Base-by-base conservation (phyloP, 2,113 vertebrate species). In the Otolemur garnettii region DNA sequence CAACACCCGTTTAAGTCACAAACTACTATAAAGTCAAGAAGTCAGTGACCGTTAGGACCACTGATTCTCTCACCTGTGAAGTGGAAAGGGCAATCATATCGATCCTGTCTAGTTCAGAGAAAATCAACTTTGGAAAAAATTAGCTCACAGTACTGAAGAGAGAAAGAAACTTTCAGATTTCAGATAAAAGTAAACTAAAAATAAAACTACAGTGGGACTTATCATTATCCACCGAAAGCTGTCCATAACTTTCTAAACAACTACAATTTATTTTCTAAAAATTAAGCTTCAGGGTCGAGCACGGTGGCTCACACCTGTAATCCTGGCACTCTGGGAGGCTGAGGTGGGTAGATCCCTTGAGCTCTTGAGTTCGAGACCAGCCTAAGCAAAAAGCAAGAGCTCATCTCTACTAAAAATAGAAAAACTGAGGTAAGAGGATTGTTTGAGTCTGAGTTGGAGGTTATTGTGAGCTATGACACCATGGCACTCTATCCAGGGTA, bases 1-100 rank as follows among this genome's bases (percentile, higher is more conserved):
- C 10, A 94, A 85, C 57, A 28, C 18, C 55, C 33, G 13, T 4
- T 28, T 53, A 95, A 77, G 4, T 91, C n/a, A 60, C 30, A 57
- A 45, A 62, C 17, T 78, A 28, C 55, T 68, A 0, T 64, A 42
- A 85, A 4, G 30, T 88, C 45, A 89, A 64, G 30, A 80, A 93
- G 53, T 94, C 60, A n/a, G 59, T n/a, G 87, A 74, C 28, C 60
- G 22, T 69, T 72, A 55, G n/a, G 12, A 57, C 45, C 55, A 53
- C 84, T 87, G 21, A 38, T 96, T 95, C 53, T 60, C 21, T 83
- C 53, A 71, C 79, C 50, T 90, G 22, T 84, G 69, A 90, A 75
- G 71, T 57, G 18, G 72, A 81, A 94, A 30, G 24, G 83, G 45
- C 38, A 57, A 68, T 71, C 17, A 12, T n/a, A 24, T 60, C 42